A percentile compares a stretch with the other conserved stretches of the same genome.
These are phyloP conservation scores for Calcarius ornatus DNA, from an alignment of 2,113 vertebrate genomes.

Conservation along the genomic window DNA sequence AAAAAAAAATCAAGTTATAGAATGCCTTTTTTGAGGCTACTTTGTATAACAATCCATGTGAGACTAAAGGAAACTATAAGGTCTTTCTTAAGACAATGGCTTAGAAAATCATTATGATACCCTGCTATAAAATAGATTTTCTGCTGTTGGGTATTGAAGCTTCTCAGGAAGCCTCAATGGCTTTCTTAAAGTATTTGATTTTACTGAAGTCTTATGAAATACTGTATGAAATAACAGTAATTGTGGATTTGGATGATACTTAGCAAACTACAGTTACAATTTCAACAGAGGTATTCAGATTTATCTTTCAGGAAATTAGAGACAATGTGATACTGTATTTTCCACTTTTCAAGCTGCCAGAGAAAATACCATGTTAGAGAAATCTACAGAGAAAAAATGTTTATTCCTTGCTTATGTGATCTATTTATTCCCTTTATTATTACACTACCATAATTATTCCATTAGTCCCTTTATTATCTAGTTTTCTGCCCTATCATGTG, in stretches of 20 bases:
- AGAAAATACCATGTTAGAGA: background rate
- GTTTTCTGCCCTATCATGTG: background rate
- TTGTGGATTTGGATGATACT: background rate
- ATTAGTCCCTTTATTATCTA: background rate
- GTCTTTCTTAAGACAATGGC: slow-evolving; percentile 25
- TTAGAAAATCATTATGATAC: slow-evolving; percentile 39
- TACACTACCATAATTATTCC: background rate
- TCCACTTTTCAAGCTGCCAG: background rate
- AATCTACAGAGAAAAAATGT: background rate
- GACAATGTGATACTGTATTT: background rate
- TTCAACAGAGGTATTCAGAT: background rate
- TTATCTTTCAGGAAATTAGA: background rate
- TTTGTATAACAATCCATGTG: background rate
- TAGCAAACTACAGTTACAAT: background rate
- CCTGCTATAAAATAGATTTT: slow-evolving; percentile 26
- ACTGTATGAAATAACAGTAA: background rate
- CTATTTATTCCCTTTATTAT: background rate
- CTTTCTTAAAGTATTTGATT: background rate
- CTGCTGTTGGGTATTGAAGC: background rate
- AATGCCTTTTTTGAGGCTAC: background rate
- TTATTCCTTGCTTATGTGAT: background rate
- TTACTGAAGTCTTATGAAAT: background rate
- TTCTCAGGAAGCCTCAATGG: background rate
- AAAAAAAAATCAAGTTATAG: background rate
- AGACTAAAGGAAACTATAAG: slow-evolving; percentile 23